Evolutionary conservation across 2,797 vertebrate species (phyloP), one percentile per base, ranked within the genome.

Genomic region (Sebastolobus altivelis): DNA sequence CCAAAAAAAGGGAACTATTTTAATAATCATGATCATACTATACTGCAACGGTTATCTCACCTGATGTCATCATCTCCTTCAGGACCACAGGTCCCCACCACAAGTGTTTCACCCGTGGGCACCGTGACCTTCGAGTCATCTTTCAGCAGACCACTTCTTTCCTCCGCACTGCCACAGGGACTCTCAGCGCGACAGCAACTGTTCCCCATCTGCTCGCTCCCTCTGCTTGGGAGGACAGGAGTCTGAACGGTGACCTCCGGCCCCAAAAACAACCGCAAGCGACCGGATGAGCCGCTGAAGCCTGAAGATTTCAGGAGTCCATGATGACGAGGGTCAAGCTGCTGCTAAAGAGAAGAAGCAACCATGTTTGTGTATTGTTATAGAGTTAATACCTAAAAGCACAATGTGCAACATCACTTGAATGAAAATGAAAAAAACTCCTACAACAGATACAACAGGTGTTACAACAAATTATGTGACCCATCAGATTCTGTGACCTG

Each of bases 181-280:
- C 72, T 91, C 72, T 94, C 74, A 74, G 65, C 1, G 10, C n/a
- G 84, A 87, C 94, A 95, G 88, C 95, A 95, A 77, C 75, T 16
- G 93, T 89, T 93, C 89, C 95, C 96, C 96, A 96, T 96, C 84
- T 89, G 88, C 79, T 66, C 20, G 68, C 89, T 78, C 83, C 90
- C 85, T 83, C 85, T 63, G 61, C 65, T 33, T 16, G 52, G 87
- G 80, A 77, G 75, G 80, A 77, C 72, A 65, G 79, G n/a, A 3
- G 75, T 43, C 72, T 65, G 80, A 77, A 78, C 27, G 9, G 25
- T 52, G 81, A 88, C 84, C 85, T 79, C 82, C 16, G 62, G 56
- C 77, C 77, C 78, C 5, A 62, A 49, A 70, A 80, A 58, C 29
- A 60, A 49, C 29, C 52, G 0, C 67, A 14, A 80, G 88, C 86